phyloP scores from a whole-genome alignment of 2,888 invertebrate genomes.

The Nymphalis polychloros region DNA sequence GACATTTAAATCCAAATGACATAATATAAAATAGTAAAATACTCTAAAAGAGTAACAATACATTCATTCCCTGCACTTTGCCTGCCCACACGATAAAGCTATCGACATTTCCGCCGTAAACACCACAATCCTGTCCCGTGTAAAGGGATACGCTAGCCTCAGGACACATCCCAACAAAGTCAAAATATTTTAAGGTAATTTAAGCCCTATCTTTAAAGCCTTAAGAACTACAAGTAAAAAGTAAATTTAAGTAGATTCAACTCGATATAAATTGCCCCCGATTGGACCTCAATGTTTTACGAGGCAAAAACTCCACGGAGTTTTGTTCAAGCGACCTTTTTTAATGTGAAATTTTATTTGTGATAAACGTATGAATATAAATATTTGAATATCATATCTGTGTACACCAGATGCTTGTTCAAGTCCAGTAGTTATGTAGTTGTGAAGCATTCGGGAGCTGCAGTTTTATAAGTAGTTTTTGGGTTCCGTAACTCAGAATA shows the following conservation, averaged over 20 bases:
- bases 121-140: conserved; percentile 39
- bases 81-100: conserved; percentile 39
- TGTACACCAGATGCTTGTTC: background rate
- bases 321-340: conserved; percentile 32
- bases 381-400: background rate
- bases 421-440: background rate
- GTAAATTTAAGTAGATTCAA: conserved; percentile 46
- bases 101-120: conserved; percentile 47
- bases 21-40: background rate
- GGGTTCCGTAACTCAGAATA: too few species aligned
- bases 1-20: too few species aligned
- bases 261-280: conserved; percentile 55
- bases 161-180: conserved; percentile 37
- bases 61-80: conserved; percentile 27
- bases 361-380: conserved; percentile 2
- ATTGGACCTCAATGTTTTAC: conserved; percentile 45
- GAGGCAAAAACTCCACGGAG: conserved; percentile 43
- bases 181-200: conserved; percentile 17
- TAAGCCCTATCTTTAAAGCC: conserved; percentile 9
- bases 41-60: conserved; percentile 17
- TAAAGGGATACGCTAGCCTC: conserved; percentile 47
- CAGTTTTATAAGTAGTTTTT: too few species aligned
- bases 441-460: too few species aligned
- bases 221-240: conserved; percentile 40
- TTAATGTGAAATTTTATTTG: conserved; percentile 17